A percentile compares a stretch with the other conserved stretches of the same genome.
phyloP scores from a whole-genome alignment of 2,113 vertebrate species.

The Indri indri region DNA sequence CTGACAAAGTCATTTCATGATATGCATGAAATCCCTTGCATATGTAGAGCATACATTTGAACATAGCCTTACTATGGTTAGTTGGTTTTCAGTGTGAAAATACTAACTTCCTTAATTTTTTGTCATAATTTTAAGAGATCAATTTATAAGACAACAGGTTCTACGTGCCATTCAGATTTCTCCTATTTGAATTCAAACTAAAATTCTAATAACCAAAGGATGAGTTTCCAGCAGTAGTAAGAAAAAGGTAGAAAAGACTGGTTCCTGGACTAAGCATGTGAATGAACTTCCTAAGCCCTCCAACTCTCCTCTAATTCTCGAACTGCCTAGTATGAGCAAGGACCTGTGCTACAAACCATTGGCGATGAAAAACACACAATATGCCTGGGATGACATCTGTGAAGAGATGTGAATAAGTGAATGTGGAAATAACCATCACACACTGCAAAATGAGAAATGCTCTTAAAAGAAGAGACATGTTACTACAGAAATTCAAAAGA shows the following conservation, averaged over 20 bases:
- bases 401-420: background rate
- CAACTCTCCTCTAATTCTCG: background rate
- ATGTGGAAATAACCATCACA: background rate
- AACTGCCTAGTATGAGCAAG: background rate
- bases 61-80: background rate
- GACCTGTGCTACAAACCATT: background rate
- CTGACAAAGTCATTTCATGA: background rate
- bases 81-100: conserved; percentile 19
- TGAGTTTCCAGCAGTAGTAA: background rate
- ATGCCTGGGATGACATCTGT: background rate
- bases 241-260: background rate
- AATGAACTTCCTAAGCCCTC: background rate
- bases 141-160: background rate
- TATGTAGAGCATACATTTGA: background rate
- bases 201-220: conserved; percentile 28
- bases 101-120: conserved; percentile 27
- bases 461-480: background rate
- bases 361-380: background rate
- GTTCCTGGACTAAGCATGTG: background rate
- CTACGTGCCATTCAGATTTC: background rate
- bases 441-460: conserved; percentile 12
- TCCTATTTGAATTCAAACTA: conserved; percentile 29
- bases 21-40: background rate
- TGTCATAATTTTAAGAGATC: conserved; percentile 20
- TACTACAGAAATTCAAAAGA: conserved; percentile 15